These are phyloP conservation scores for Enteromius treurensis DNA, from an alignment of 2,797 vertebrate genomes.

Conservation along the genomic window DNA sequence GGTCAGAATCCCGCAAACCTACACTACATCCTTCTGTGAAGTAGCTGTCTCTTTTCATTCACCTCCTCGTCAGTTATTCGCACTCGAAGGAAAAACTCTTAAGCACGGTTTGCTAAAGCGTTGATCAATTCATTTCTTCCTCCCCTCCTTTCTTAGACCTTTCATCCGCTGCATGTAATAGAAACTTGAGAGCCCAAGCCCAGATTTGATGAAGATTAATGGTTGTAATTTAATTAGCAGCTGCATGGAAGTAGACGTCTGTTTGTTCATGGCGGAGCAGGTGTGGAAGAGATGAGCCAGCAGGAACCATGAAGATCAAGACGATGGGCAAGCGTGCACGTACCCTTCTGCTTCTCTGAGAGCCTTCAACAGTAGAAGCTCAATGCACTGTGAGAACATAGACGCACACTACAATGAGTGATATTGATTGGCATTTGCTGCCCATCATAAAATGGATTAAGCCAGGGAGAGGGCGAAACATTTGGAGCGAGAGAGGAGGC, in stretches of 20 bases:
- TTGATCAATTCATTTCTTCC: conserved; percentile 31
- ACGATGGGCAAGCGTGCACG: conserved; percentile 17
- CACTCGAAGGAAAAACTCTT: neutral
- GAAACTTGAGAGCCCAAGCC: conserved; percentile 32
- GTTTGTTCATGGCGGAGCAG: conserved; percentile 58
- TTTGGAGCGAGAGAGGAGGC: conserved; percentile 49
- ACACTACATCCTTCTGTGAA: neutral
- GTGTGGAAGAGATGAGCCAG: conserved; percentile 49
- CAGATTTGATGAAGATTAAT: conserved; percentile 61
- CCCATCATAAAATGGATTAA: conserved; percentile 60
- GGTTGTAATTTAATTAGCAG: conserved; percentile 58
- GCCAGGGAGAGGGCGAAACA: conserved; percentile 46
- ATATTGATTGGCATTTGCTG: conserved; percentile 60
- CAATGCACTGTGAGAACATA: conserved; percentile 30
- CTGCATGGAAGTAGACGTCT: conserved; percentile 51
- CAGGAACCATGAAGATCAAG: conserved; percentile 30
- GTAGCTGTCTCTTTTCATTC: conserved; percentile 7
- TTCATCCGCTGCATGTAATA: conserved; percentile 32
- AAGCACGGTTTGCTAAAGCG: neutral
- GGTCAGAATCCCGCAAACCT: neutral
- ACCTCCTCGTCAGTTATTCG: neutral
- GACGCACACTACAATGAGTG: conserved; percentile 23
- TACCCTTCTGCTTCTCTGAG: conserved; percentile 18
- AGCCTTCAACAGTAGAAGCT: conserved; percentile 23
- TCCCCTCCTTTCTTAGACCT: conserved; percentile 15